Percentiles rank a stretch among this genome's conserved stretches.
phyloP scores from a whole-genome alignment of 2,797 vertebrate genomes.

The Artibeus lituratus region DNA sequence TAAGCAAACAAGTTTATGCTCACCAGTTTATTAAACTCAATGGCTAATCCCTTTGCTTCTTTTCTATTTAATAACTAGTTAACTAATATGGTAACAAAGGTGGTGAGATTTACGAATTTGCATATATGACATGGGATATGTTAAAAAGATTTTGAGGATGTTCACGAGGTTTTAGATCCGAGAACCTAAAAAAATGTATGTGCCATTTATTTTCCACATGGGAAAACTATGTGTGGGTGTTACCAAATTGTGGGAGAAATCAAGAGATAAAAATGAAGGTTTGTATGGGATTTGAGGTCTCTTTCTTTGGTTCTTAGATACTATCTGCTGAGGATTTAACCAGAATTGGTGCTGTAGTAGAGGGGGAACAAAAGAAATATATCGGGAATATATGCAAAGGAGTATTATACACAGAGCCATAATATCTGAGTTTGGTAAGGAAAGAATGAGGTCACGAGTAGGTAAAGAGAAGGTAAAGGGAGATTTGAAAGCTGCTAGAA shows the following conservation, averaged over 20 bases:
- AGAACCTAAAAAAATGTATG: background rate
- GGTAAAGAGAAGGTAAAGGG: background rate
- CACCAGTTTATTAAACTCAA: background rate
- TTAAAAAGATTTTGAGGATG: background rate
- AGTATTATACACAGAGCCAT: background rate
- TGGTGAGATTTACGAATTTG: background rate
- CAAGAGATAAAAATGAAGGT: background rate
- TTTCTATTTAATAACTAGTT: background rate
- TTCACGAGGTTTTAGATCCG: background rate
- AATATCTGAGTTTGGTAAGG: background rate
- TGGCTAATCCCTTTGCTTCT: background rate
- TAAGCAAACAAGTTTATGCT: background rate
- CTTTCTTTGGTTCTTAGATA: background rate
- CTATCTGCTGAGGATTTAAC: background rate
- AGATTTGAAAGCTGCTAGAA: background rate
- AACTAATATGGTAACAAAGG: background rate
- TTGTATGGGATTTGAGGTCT: background rate
- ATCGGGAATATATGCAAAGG: background rate
- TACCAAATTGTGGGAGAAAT: background rate
- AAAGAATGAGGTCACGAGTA: background rate
- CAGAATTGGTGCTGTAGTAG: background rate
- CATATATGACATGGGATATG: background rate
- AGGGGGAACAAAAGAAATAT: background rate
- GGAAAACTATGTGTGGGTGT: background rate
- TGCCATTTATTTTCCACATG: background rate